Evolutionary conservation across 2,888 invertebrate genomes (phyloP), one percentile per base, ranked within the genome.

Genomic region (Drosophila formosana): DNA sequence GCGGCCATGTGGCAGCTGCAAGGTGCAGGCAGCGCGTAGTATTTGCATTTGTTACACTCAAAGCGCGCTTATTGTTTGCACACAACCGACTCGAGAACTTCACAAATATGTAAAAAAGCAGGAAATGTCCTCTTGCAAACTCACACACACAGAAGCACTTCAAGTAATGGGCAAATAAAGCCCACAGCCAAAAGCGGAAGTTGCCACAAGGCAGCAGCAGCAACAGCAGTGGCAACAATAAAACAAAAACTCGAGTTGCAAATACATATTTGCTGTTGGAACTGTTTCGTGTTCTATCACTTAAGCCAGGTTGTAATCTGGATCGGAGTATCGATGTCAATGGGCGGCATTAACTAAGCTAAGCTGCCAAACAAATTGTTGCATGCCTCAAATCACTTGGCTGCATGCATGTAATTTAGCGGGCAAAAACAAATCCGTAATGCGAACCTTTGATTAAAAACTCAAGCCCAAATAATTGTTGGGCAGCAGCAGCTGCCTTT

Each of bases 391-490:
- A 75, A 75, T 62, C 77, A 72, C 53, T 50, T n/a, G 53, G 53
- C 56, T 61, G 67, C 67, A 23, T 65, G 60, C 58, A 76, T 83
- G 75, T 72, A 83, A 83, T 78, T 81, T 68, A 39, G 13, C 30
- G 58, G n/a, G 25, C 8, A 72, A 65, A 75, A 67, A 75, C 67
- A 71, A 74, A 76, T 68, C 67, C 57, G 68, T 53, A 69, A 76
- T 69, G 41, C 64, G 37, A 82, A 68, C 72, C 84, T 60, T 83
- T 84, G 87, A 87, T 88, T 86, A 83, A 75, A 63, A 64, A 56
- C 57, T 52, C 37, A 47, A 49, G 34, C 28, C 50, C 64, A 72
- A 72, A 72, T 78, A 83, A 83, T 78, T 80, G 77, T 75, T 80
- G 77, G 47, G 55, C 64, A 70, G 63, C 68, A 62, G 63, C 57